A percentile compares a stretch with the other conserved stretches of the same genome.
phyloP scores from a whole-genome alignment of 2,888 invertebrate genomes.

The Sialis lutaria region DNA sequence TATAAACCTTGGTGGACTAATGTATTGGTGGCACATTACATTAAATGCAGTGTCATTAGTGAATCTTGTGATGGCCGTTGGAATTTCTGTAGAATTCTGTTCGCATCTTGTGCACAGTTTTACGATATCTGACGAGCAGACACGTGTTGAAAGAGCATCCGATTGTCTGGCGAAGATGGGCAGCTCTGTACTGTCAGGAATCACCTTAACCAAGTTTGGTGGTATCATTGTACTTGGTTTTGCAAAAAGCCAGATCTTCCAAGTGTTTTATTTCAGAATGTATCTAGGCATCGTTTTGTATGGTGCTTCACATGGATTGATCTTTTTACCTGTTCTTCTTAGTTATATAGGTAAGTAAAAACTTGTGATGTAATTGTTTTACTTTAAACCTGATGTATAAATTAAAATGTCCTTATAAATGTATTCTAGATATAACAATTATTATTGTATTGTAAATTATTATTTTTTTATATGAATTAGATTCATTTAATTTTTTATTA shows the following conservation, averaged over 20 bases:
- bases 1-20: slow-evolving; percentile 79
- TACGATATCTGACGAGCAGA: slow-evolving; percentile 54
- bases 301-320: slow-evolving; percentile 92
- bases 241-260: slow-evolving; percentile 95
- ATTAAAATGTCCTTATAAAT: no score
- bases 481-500: no score
- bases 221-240: slow-evolving; percentile 94
- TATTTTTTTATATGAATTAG: slow-evolving; percentile 1
- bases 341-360: slow-evolving; percentile 79
- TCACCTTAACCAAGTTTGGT: slow-evolving; percentile 94
- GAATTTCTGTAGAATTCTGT: slow-evolving; percentile 97
- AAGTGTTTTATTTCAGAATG: slow-evolving; percentile 92
- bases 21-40: slow-evolving; percentile 94
- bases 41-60: slow-evolving; percentile 95
- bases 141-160: slow-evolving; percentile 58
- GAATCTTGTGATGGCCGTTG: slow-evolving; percentile 94
- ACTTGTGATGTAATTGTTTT: background rate
- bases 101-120: slow-evolving; percentile 93
- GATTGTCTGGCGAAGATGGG: slow-evolving; percentile 84
- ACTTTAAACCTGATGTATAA: no score
- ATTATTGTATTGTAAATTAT: background rate
- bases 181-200: slow-evolving; percentile 90
- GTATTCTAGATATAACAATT: no score
- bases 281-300: slow-evolving; percentile 93
- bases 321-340: slow-evolving; percentile 92